Evolutionary conservation across 2,113 vertebrate genomes (phyloP).

Genomic region (Meriones unguiculatus): DNA sequence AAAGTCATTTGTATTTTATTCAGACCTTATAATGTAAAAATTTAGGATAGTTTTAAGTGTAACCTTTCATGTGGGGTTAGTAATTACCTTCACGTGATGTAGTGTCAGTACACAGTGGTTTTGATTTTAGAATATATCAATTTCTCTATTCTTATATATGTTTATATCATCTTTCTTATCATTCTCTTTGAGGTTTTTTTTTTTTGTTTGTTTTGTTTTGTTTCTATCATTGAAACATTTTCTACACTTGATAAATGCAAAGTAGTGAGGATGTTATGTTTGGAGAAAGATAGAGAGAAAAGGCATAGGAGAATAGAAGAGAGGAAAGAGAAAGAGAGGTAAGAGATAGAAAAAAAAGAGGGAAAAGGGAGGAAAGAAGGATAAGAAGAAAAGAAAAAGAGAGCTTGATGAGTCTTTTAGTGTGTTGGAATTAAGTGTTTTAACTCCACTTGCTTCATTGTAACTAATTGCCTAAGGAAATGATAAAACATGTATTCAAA

Average conservation of each 20-base stretch:
- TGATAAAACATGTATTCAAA: not conserved
- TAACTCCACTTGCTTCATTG: not conserved
- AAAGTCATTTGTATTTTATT: not conserved
- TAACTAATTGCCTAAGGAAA: not conserved
- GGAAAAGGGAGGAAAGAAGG: not conserved
- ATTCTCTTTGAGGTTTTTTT: not conserved
- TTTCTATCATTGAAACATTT: not conserved
- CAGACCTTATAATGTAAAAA: not conserved
- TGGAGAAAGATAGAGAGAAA: not conserved
- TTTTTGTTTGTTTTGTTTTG: not conserved
- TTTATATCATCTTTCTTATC: too few species aligned
- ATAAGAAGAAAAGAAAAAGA: not conserved
- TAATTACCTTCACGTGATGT: not conserved
- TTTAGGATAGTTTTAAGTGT: not conserved
- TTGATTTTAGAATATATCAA: not conserved
- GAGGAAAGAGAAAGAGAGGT: rapidly evolving
- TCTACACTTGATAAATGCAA: not conserved
- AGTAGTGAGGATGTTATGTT: not conserved
- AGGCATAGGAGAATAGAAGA: rapidly evolving
- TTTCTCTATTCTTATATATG: not conserved
- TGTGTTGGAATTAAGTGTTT: not conserved
- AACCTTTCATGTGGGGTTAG: not conserved
- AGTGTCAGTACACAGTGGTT: not conserved
- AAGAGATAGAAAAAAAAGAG: too few species aligned
- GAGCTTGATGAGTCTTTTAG: not conserved